Evolutionary conservation across 2,113 vertebrate species (phyloP), one percentile per base, ranked within the genome.

Genomic region (Rhipidura dahli): DNA sequence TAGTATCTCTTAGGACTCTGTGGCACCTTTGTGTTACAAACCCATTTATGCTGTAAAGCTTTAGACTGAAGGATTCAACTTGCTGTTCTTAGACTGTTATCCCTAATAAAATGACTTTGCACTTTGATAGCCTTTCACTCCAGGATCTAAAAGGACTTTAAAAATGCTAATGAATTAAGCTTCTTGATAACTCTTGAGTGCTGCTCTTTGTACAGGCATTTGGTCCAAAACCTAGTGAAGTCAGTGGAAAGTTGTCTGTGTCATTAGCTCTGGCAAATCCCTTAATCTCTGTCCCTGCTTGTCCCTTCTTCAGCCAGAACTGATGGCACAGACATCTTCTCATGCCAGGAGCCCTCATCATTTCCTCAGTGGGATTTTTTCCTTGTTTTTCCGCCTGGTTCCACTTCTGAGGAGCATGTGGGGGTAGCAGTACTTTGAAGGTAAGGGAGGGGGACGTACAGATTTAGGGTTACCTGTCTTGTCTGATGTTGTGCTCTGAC

Each of bases 111-210:
- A 85, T 60, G 56, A 33, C 89, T 87, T 76, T 93, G 78, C 87
- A 50, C 81, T 95, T 69, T 82, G 95, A 81, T 90, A 90, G 83
- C 72, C 69, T 87, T 93, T 94, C 84, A 69, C 72, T 89, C 40
- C 49, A 79, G 91, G 81, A 87, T 84, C 83, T 92, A 51, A 79
- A 95, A 95, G 89, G 68, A 63, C 89, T 94, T 94, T 1, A 53
- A 90, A 92, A 93, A 71, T 82, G 81, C 53, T 93, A 79, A 93
- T 91, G 78, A 93, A 61, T 94, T 91, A 87, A 96, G 80, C 73
- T 94, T 33, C 87, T 76, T 89, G 84, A 84, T 91, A 61, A 87
- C 91, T 87, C 44, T 72, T n/a, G 87, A 87, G 87, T 80, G 72
- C 56, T 63, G 80, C 56, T 85, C 47, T 94, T 95, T 89, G 79